Evolutionary conservation across 2,113 vertebrate genomes (phyloP).

Genomic region (Cairina moschata): DNA sequence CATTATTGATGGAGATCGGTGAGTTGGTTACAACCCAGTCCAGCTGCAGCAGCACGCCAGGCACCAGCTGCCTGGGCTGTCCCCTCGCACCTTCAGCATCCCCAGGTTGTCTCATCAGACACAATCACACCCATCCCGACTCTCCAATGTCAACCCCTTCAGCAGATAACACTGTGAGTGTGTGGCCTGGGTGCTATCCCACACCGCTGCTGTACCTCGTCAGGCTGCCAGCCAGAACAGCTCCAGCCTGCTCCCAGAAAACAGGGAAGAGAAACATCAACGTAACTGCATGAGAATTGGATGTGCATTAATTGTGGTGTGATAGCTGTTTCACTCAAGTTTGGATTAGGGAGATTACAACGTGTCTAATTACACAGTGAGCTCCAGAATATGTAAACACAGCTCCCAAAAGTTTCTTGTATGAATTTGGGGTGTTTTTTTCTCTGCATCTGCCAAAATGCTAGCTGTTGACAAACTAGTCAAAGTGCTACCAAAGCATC

Average conservation of each 20-base stretch:
- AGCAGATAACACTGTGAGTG: neutral
- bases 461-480: slow-evolving; percentile 74
- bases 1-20: neutral
- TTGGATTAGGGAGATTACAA: neutral
- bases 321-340: neutral
- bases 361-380: neutral
- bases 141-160: neutral
- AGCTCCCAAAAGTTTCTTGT: neutral
- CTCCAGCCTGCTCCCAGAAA: neutral
- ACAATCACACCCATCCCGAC: neutral
- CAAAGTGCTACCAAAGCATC: slow-evolving; percentile 55
- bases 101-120: neutral
- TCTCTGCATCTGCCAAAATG: slow-evolving; percentile 59
- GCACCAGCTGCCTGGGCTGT: neutral
- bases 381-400: neutral
- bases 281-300: neutral
- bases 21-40: neutral
- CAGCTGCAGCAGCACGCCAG: neutral
- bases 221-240: neutral
- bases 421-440: slow-evolving; percentile 25
- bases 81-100: neutral
- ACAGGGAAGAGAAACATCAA: neutral
- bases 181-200: neutral
- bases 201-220: neutral
- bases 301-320: neutral